Evolutionary conservation across 2,797 vertebrate genomes (phyloP), one percentile per base, ranked within the genome.

Genomic region (Trachurus trachurus): DNA sequence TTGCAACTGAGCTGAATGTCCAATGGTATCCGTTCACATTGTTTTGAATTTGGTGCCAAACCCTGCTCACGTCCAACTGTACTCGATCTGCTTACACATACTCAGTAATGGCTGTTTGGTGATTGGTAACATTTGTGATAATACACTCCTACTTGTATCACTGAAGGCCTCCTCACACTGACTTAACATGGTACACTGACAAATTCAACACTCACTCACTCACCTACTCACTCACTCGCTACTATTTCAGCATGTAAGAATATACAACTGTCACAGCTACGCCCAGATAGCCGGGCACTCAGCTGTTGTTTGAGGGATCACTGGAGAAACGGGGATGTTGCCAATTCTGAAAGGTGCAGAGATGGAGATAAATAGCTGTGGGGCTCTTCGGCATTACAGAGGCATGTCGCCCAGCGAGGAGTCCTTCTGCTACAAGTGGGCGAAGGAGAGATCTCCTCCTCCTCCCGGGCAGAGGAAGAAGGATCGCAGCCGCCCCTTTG

Each of bases 301-400:
- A 77, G 84, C 82, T 88, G 88, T 53, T 88, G 90, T 93, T 53
- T 74, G 90, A 90, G 52, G 84, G 85, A 86, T 89, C 69, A 57
- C 56, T 13, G 17, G 71, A 3, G 47, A 86, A 88, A 87, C 44
- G 81, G 60, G 71, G 65, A 83, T 29, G 85, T 42, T 82, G 89
- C 78, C 81, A 89, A 68, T 65, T 87, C 70, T 47, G 71, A 83
- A 86, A 87, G 87, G 88, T 87, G 86, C 54, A 71, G 89, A 86
- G 85, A 88, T 74, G 44, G 83, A 87, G 86, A 91, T 87, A 75
- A 88, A 90, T 85, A 67, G 74, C 72, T 53, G 59, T 16, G 73
- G 57, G 53, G 65, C 60, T 81, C 71, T 72, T 85, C 62, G 1
- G 78, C 78, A 64, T 87, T 85, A 71, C 83, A 57, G 37, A 34